Evolutionary conservation across 2,113 vertebrate genomes (phyloP), one percentile per base, ranked within the genome.

Genomic region (Hyaena hyaena): DNA sequence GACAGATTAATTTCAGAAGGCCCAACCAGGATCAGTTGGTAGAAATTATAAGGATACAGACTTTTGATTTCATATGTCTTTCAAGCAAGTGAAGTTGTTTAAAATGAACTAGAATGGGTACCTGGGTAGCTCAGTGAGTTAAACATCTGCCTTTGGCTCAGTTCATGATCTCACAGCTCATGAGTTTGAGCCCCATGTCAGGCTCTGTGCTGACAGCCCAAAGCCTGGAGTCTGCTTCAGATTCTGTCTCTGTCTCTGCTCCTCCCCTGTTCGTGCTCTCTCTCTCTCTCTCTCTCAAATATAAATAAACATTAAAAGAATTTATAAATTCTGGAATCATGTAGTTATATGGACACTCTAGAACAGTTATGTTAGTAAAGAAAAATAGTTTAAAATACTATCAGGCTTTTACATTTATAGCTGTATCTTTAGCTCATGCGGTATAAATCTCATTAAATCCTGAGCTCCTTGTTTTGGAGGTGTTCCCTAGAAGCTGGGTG

Each of bases 41-140:
- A 23, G 68, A 89, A 83, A 35, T 61, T 55, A n/a, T n/a, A 48
- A 61, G 43, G 19, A 65, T 35, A 74, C 33, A 95, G 58, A 91
- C n/a, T 85, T 92, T 71, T 88, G 39, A 69, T 90, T 94, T 50
- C 23, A 24, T 50, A 31, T 35, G 33, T 91, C 43, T 93, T 95
- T 90, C 50, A 79, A 66, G 55, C 24, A 95, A 84, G 23, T 80
- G 17, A 82, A 77, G 45, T 73, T 79, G 31, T 92, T 96, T 88
- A 83, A 68, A 61, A 61, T 23, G 58, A 61, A 21, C 58, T 61
- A 8, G 58, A 61, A 23, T 61, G 21, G 58, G 58, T 2, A 21
- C 58, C 21, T 61, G 2, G 58, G 58, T 61, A 21, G 21, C 58
- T 61, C 58, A 61, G 58, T 61, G 7, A 7, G 58, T 61, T 61